Percentiles rank a stretch among this genome's conserved stretches.
Conservation (phyloP, 1,140 invertebrate genomes). For the Meloidogyne floridensis region DNA sequence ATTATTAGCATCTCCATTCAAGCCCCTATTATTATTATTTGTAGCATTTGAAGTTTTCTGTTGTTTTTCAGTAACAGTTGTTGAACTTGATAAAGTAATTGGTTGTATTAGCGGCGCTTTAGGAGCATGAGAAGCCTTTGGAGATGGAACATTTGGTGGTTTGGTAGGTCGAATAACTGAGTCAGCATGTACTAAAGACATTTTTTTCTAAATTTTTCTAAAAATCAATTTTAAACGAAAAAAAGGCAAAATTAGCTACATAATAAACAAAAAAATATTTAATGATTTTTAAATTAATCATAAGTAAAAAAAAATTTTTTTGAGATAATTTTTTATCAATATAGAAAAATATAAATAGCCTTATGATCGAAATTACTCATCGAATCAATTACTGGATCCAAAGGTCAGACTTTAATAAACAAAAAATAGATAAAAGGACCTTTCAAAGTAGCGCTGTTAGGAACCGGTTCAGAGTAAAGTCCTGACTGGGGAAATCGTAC, state of each 20-base stretch:
- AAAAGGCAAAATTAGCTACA: not conserved
- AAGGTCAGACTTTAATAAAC: too few relatives aligned
- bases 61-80: not conserved
- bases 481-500: too few relatives aligned
- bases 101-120: not conserved
- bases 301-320: too few relatives aligned
- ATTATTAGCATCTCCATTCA: not conserved
- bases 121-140: conserved; percentile 11
- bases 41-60: not conserved
- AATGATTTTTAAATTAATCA: too few relatives aligned
- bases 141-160: conserved; percentile 22
- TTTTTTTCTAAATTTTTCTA: not conserved
- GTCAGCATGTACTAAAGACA: not conserved
- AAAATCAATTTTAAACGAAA: not conserved
- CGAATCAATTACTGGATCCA: too few relatives aligned
- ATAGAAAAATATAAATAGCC: too few relatives aligned
- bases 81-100: not conserved
- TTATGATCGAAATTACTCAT: too few relatives aligned
- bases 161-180: conserved; percentile 20
- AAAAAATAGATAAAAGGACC: too few relatives aligned
- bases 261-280: not conserved
- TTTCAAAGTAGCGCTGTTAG: too few relatives aligned
- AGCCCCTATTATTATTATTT: not conserved
- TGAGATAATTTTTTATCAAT: too few relatives aligned
- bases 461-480: too few relatives aligned